Conservation (phyloP, 2,113 vertebrate species). For the Orthonyx spaldingii region DNA sequence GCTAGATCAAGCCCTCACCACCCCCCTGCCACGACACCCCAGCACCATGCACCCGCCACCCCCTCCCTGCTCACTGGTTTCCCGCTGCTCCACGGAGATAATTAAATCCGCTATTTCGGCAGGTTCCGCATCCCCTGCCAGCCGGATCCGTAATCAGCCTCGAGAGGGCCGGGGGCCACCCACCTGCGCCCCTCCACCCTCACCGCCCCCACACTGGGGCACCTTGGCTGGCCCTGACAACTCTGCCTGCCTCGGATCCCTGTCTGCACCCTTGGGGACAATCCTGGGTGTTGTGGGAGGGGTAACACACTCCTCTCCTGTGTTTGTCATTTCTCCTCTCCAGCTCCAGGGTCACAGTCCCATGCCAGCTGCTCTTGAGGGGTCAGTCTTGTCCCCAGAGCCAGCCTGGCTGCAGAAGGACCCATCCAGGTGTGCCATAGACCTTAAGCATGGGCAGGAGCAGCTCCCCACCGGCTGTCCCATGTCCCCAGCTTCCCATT, state of each 20-base stretch:
- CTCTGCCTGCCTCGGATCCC: not conserved
- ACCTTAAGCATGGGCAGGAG: fast-evolving
- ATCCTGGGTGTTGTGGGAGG: not conserved
- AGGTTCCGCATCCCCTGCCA: conserved; percentile 63
- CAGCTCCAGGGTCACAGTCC: not conserved
- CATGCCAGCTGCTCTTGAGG: not conserved
- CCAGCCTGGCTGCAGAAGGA: not conserved
- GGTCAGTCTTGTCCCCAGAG: not conserved
- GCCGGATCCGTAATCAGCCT: conserved; percentile 41
- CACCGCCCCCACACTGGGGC: not conserved
- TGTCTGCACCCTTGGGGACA: not conserved
- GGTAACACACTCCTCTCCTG: not conserved
- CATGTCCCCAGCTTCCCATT: not conserved
- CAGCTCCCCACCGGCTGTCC: not conserved
- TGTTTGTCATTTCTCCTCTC: fast-evolving
- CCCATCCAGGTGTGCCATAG: not conserved
- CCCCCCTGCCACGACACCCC: not conserved
- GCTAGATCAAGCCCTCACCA: not conserved
- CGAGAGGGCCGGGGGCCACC: conserved; percentile 23
- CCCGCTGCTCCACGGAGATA: conserved; percentile 30
- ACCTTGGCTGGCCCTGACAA: not conserved
- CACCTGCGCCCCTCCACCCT: not conserved
- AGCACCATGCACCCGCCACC: not conserved
- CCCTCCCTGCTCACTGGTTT: not conserved
- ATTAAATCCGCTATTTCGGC: conserved; percentile 64